Percentiles rank a stretch among this genome's conserved stretches.
Evolutionary conservation across 37 sponge, comb jelly and placozoan species (phyloP).

Genomic region (Aplysina aerophoba): DNA sequence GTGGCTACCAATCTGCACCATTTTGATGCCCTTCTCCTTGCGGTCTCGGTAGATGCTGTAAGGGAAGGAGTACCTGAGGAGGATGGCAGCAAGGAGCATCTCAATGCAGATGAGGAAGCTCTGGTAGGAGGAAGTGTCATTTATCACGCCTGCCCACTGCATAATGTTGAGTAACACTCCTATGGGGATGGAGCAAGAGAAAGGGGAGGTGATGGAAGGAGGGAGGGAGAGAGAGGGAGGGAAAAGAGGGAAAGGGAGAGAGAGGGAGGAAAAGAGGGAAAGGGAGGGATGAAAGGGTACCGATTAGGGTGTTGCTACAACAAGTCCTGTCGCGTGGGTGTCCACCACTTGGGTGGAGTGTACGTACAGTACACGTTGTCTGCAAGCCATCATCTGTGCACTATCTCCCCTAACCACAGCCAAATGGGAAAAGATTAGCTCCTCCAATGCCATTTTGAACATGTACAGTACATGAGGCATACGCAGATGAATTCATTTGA

Average conservation of each 20-base stretch:
- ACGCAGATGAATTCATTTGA: too few relatives aligned
- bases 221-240: neutral
- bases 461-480: too few relatives aligned
- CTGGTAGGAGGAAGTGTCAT: slow-evolving; percentile 80
- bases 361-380: too few relatives aligned
- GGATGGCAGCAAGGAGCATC: slow-evolving; percentile 93
- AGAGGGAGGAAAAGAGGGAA: too few relatives aligned
- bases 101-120: slow-evolving; percentile 97
- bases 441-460: too few relatives aligned
- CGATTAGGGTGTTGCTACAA: too few relatives aligned
- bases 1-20: slow-evolving; percentile 77
- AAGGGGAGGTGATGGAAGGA: neutral
- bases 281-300: too few relatives aligned
- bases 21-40: slow-evolving; percentile 73
- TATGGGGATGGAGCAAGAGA: slow-evolving; percentile 37
- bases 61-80: slow-evolving; percentile 90
- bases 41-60: slow-evolving; percentile 76
- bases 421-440: too few relatives aligned
- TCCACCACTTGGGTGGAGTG: too few relatives aligned
- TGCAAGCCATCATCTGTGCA: too few relatives aligned
- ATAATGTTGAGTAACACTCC: slow-evolving; percentile 83
- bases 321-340: too few relatives aligned
- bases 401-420: too few relatives aligned
- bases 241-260: neutral
- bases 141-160: slow-evolving; percentile 59